Conservation (phyloP, 1,140 invertebrate genomes). For the Drosophila cardini region DNA sequence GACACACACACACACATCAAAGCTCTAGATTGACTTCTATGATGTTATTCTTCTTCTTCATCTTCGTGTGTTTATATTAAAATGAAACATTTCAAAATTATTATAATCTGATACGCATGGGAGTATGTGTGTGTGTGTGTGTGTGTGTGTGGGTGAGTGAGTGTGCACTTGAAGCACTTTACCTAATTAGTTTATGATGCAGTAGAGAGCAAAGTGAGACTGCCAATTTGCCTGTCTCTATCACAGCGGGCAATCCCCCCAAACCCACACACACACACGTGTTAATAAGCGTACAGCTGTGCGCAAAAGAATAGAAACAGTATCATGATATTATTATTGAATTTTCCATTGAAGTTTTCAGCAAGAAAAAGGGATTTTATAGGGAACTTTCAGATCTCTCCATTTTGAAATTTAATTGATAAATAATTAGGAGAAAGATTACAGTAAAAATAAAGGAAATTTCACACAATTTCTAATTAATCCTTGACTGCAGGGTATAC, state of each 20-base stretch:
- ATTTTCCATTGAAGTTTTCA: too few species aligned
- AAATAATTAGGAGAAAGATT: too few species aligned
- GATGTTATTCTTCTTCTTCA: background rate
- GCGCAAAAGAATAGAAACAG: too few species aligned
- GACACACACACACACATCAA: background rate
- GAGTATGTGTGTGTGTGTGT: slow-evolving; percentile 18
- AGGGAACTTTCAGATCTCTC: too few species aligned
- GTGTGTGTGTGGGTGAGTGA: slow-evolving; percentile 7
- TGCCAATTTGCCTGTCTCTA: slow-evolving; percentile 49
- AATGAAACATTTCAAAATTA: slow-evolving; percentile 23
- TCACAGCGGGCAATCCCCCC: slow-evolving; percentile 38
- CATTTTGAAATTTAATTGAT: too few species aligned
- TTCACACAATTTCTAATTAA: too few species aligned
- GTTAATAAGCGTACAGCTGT: background rate
- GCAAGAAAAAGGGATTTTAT: too few species aligned
- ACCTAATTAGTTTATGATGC: slow-evolving; percentile 54
- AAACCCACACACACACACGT: background rate
- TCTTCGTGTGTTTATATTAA: background rate
- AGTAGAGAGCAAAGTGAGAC: slow-evolving; percentile 29
- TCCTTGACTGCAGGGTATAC: too few species aligned
- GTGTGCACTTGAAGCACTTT: slow-evolving; percentile 48
- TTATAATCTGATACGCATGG: slow-evolving; percentile 2
- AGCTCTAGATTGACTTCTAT: background rate
- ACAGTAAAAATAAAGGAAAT: too few species aligned
- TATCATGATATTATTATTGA: too few species aligned